phyloP scores from a whole-genome alignment of 1,140 invertebrate genomes.

The Macrostomum lignano region DNA sequence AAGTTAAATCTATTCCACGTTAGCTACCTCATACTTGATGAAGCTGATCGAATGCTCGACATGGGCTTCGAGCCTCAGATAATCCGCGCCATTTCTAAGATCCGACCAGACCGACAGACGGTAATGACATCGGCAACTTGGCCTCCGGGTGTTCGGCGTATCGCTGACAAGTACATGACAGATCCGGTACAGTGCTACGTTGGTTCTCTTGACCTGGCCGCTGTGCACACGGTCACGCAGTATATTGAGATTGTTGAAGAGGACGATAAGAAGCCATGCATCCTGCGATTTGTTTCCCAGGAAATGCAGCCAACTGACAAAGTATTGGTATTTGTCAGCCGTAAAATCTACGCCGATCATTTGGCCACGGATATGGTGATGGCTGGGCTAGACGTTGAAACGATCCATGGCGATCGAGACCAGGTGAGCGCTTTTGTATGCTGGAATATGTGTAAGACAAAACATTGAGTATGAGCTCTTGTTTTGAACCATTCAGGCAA shows the following conservation, averaged over 20 bases:
- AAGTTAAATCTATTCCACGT: conserved; percentile 53
- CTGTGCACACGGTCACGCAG: conserved; percentile 85
- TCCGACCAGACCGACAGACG: conserved; percentile 55
- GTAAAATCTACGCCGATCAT: too few species aligned
- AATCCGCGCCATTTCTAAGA: conserved; percentile 31
- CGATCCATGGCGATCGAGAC: too few species aligned
- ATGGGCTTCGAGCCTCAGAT: conserved; percentile 99
- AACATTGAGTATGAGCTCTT: too few species aligned
- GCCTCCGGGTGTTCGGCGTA: conserved; percentile 70
- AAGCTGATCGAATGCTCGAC: conserved; percentile 92
- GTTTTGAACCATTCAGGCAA: too few species aligned
- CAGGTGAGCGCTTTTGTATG: too few species aligned
- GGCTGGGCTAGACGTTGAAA: too few species aligned
- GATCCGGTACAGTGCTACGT: conserved; percentile 73
- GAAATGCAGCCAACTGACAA: too few species aligned
- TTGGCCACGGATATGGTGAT: too few species aligned
- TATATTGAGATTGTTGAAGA: conserved; percentile 66
- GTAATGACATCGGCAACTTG: conserved; percentile 95
- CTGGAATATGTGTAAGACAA: too few species aligned
- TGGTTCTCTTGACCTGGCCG: conserved; percentile 60
- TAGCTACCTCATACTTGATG: conserved; percentile 79
- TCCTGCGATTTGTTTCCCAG: neutral
- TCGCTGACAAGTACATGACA: conserved; percentile 71
- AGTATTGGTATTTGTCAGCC: too few species aligned
- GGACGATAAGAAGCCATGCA: conserved; percentile 21